phyloP scores from a whole-genome alignment of 2,888 invertebrate genomes.

The Monoplex corrugatus region DNA sequence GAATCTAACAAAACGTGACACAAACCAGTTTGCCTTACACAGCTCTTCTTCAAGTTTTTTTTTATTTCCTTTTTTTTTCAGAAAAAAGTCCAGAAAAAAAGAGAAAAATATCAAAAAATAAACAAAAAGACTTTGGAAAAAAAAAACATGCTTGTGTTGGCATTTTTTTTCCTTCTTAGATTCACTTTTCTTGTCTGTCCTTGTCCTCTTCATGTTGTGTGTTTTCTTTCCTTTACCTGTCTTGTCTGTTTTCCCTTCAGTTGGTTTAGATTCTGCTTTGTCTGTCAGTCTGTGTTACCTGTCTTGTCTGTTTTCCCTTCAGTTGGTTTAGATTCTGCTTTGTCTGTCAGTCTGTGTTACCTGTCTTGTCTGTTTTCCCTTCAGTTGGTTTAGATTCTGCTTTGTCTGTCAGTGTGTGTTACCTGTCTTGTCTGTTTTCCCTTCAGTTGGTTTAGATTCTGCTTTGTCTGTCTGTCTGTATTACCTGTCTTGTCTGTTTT shows the following conservation, averaged over 20 bases:
- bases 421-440: neutral
- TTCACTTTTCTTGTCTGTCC: neutral
- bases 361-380: neutral
- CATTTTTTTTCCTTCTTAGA: neutral
- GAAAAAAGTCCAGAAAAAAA: neutral
- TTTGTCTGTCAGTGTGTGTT: too few relatives aligned
- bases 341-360: too few relatives aligned
- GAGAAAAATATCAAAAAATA: neutral
- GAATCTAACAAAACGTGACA: neutral
- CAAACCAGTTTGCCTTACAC: slow-evolving; percentile 32
- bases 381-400: too few relatives aligned
- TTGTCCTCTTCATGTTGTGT: neutral
- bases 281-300: too few relatives aligned
- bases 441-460: too few relatives aligned
- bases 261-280: too few relatives aligned
- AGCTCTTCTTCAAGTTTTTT: neutral
- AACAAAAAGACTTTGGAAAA: slow-evolving; percentile 3
- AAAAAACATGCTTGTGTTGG: neutral
- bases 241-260: neutral
- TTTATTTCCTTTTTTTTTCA: neutral
- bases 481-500: too few relatives aligned
- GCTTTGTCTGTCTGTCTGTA: too few relatives aligned
- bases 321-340: too few relatives aligned
- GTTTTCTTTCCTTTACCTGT: neutral
- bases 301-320: neutral